Evolutionary conservation across 2,888 invertebrate species (phyloP).

Genomic region (Melanotus villosus): DNA sequence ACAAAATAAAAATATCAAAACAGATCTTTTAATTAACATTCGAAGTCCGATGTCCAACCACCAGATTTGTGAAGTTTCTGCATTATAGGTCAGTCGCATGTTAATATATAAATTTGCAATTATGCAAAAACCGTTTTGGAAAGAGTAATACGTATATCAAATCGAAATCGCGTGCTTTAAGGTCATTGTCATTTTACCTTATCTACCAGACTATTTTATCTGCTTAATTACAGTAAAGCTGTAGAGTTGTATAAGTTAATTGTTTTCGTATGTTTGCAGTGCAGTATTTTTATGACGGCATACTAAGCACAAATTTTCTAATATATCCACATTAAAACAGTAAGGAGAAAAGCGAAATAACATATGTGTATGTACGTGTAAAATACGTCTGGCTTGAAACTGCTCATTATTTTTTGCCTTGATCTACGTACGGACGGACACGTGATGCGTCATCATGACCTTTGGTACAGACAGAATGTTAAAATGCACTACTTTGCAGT

Average conservation of each 20-base stretch:
- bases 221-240: slow-evolving; percentile 24
- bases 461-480: slow-evolving; percentile 13
- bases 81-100: too few relatives aligned
- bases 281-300: too few relatives aligned
- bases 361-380: not conserved
- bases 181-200: slow-evolving; percentile 40
- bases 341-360: not conserved
- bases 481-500: slow-evolving; percentile 17
- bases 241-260: slow-evolving; percentile 23
- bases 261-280: slow-evolving; percentile 8
- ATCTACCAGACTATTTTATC: slow-evolving; percentile 35
- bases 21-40: too few relatives aligned
- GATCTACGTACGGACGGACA: not conserved
- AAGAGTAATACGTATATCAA: not conserved
- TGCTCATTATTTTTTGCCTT: slow-evolving; percentile 1
- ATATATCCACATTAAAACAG: too few relatives aligned
- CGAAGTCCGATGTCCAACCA: too few relatives aligned
- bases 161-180: slow-evolving; percentile 23
- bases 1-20: too few relatives aligned
- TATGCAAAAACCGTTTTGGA: not conserved
- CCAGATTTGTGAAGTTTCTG: too few relatives aligned
- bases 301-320: not conserved
- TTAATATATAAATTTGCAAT: too few relatives aligned
- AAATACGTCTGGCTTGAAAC: not conserved
- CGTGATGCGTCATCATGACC: slow-evolving; percentile 21